phyloP scores from a whole-genome alignment of 2,888 invertebrate species.

The Cynaeus angustus region DNA sequence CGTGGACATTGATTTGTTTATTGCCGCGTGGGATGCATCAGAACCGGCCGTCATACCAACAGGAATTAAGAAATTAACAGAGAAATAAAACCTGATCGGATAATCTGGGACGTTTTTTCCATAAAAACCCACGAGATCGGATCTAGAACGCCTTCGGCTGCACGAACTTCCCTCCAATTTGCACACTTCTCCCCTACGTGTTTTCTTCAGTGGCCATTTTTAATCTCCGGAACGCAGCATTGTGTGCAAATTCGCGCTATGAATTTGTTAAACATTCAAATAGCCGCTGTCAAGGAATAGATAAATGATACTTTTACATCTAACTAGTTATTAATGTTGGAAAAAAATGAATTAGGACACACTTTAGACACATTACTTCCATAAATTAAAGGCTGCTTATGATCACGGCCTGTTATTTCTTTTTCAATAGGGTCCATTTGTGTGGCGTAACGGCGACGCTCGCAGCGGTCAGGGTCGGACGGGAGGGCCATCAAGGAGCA shows the following conservation, averaged over 20 bases:
- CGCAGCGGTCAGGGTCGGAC: slow-evolving; percentile 20
- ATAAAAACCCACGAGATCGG: slow-evolving; percentile 22
- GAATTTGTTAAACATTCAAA: slow-evolving; percentile 41
- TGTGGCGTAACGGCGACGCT: neutral
- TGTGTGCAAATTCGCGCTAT: slow-evolving; percentile 40
- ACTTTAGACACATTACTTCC: slow-evolving; percentile 38
- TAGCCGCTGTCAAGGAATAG: slow-evolving; percentile 38
- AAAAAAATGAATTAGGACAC: slow-evolving; percentile 43
- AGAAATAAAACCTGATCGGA: slow-evolving; percentile 34
- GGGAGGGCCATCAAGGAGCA: too few relatives aligned
- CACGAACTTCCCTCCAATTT: neutral
- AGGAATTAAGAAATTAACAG: slow-evolving; percentile 44
- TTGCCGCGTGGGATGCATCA: slow-evolving; percentile 41
- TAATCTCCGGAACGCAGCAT: slow-evolving; percentile 27
- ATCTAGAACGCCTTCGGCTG: neutral
- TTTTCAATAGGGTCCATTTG: slow-evolving; percentile 30
- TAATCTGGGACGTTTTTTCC: slow-evolving; percentile 27
- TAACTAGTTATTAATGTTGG: slow-evolving; percentile 43
- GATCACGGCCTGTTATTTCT: slow-evolving; percentile 22
- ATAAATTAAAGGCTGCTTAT: slow-evolving; percentile 36
- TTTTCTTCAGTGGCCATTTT: slow-evolving; percentile 4
- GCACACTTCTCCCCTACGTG: neutral
- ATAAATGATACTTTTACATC: slow-evolving; percentile 38
- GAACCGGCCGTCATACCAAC: slow-evolving; percentile 38
- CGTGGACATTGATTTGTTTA: slow-evolving; percentile 48